Percentiles rank a stretch among this genome's conserved stretches.
phyloP scores from a whole-genome alignment of 2,888 invertebrate species.

The Cephus pygmeus region DNA sequence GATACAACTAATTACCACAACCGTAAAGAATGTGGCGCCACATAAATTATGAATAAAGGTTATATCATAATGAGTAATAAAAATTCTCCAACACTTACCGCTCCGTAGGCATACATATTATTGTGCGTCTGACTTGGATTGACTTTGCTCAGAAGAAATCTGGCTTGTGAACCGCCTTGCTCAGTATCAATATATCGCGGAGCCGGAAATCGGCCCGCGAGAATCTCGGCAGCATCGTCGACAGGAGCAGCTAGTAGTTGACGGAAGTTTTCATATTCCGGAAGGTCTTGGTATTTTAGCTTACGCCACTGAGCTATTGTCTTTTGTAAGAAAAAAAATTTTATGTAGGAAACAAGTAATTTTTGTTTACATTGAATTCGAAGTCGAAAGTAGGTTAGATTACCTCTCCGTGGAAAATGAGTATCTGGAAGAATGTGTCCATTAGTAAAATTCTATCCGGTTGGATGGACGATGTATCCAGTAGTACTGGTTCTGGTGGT shows the following conservation, averaged over 20 bases:
- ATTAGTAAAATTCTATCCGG: conserved; percentile 97
- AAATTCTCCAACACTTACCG: conserved; percentile 73
- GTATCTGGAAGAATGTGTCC: conserved; percentile 99
- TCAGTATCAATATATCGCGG: conserved; percentile 99
- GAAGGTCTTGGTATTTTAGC: conserved; percentile 94
- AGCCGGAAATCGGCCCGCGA: conserved; percentile 96
- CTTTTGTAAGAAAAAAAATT: conserved; percentile 66
- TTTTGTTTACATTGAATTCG: conserved; percentile 4
- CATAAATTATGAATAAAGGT: not conserved
- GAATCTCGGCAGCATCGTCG: conserved; percentile 96
- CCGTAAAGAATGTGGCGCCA: not conserved
- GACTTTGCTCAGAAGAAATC: conserved; percentile 97
- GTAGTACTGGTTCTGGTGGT: conserved; percentile 94
- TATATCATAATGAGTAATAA: not conserved
- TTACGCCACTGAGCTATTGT: conserved; percentile 98
- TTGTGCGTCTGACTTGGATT: conserved; percentile 99
- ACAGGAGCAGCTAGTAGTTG: conserved; percentile 95
- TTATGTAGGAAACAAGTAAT: conserved; percentile 7
- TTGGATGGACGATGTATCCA: conserved; percentile 98
- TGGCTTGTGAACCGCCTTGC: conserved; percentile 98
- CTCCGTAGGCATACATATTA: conserved; percentile 96
- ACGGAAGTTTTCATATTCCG: conserved; percentile 97
- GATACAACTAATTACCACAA: not conserved
- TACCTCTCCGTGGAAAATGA: conserved; percentile 99
- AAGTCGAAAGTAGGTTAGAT: conserved; percentile 24